Conservation (phyloP, 2,113 vertebrate genomes). For the Grallaria varia region DNA sequence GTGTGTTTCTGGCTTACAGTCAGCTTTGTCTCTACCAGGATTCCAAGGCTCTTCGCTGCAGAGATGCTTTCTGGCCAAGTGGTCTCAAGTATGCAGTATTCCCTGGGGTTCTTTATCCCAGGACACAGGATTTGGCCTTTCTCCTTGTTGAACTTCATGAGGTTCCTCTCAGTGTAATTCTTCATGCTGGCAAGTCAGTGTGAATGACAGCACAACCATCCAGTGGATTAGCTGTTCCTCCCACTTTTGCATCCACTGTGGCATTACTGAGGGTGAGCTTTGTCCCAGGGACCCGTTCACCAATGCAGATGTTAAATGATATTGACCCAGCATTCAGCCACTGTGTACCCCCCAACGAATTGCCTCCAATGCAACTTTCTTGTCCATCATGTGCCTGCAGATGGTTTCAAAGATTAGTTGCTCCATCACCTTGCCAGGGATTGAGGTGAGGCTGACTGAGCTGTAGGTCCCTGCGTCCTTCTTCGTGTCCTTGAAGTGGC, state of each 20-base stretch:
- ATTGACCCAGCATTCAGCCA: not conserved
- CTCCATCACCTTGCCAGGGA: not conserved
- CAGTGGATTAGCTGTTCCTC: not conserved
- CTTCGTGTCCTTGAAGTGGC: not conserved
- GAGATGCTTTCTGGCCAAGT: not conserved
- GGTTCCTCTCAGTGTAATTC: not conserved
- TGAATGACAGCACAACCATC: not conserved
- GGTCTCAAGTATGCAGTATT: not conserved
- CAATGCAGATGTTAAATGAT: not conserved
- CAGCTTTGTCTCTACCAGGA: not conserved
- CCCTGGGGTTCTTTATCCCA: not conserved
- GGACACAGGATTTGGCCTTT: not conserved
- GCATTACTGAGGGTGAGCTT: not conserved
- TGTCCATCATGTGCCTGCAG: not conserved
- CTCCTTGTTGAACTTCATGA: not conserved
- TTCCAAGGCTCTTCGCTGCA: not conserved
- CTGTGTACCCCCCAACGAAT: not conserved
- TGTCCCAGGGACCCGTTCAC: not conserved
- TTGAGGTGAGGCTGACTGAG: not conserved
- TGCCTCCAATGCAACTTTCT: not conserved
- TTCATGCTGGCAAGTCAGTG: not conserved
- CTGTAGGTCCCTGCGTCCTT: not conserved
- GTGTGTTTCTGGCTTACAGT: not conserved
- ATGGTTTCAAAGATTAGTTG: not conserved
- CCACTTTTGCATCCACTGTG: not conserved